phyloP scores from a whole-genome alignment of 2,888 invertebrate species.

The Hydrotaea cyrtoneurina region DNA sequence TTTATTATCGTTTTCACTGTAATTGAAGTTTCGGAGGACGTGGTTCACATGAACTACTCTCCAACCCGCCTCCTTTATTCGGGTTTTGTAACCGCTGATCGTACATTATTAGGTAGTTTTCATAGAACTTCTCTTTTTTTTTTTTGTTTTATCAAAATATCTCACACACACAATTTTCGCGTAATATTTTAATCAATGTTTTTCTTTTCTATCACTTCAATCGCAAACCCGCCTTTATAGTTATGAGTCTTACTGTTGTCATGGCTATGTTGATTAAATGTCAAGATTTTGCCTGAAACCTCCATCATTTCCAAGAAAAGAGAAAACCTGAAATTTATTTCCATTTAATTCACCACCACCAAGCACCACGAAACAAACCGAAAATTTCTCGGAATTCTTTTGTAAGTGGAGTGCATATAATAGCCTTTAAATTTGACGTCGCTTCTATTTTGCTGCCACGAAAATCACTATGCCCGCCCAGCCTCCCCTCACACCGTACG shows the following conservation, averaged over 20 bases:
- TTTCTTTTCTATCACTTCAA: not conserved
- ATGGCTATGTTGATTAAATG: constrained; percentile 60
- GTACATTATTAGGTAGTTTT: too few relatives aligned
- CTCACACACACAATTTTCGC: too few relatives aligned
- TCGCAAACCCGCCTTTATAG: not conserved
- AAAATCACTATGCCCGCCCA: not conserved
- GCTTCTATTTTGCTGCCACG: constrained; percentile 3
- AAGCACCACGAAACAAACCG: not conserved
- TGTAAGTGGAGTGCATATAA: constrained; percentile 53
- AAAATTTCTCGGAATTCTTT: not conserved
- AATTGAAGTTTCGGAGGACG: too few relatives aligned
- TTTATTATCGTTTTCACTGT: too few relatives aligned
- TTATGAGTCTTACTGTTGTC: constrained; percentile 8
- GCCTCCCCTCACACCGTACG: not conserved
- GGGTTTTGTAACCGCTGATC: too few relatives aligned
- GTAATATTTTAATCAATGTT: too few relatives aligned
- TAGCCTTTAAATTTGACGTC: constrained; percentile 53
- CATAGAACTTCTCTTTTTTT: too few relatives aligned
- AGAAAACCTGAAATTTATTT: constrained; percentile 30
- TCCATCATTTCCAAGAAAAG: not conserved
- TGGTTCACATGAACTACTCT: too few relatives aligned
- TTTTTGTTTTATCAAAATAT: too few relatives aligned
- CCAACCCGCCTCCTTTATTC: too few relatives aligned
- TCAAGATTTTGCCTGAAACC: constrained; percentile 42
- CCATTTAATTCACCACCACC: not conserved